These are phyloP conservation scores for Ctenomys sociabilis DNA, from an alignment of 2,113 vertebrate species.

Conservation along the genomic window DNA sequence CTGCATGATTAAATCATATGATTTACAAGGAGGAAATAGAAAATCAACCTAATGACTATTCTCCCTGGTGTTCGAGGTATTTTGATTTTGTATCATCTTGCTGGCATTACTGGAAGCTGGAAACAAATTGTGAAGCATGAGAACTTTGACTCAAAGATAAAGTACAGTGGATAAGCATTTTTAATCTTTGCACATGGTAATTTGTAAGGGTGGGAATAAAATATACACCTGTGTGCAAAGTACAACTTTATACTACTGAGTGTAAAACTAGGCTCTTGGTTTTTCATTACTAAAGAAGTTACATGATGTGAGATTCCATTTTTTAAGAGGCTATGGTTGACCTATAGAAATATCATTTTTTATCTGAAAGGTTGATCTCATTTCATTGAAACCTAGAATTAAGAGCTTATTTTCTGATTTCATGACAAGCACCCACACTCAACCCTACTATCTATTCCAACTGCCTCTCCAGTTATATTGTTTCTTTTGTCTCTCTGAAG, in stretches of 20 bases:
- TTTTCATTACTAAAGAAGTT: background rate
- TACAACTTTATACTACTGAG: background rate
- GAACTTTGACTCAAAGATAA: background rate
- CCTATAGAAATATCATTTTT: background rate
- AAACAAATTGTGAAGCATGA: background rate
- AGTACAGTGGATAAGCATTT: background rate
- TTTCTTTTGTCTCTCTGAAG: background rate
- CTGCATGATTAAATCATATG: background rate
- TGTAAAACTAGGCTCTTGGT: background rate
- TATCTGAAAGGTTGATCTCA: background rate
- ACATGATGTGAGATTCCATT: background rate
- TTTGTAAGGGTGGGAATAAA: background rate
- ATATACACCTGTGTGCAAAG: background rate
- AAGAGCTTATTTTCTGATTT: constrained; percentile 19
- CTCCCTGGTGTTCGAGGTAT: background rate
- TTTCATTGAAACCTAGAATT: constrained; percentile 29
- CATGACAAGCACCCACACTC: background rate
- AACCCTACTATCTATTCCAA: background rate
- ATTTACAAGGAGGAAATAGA: background rate
- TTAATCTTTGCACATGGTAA: background rate
- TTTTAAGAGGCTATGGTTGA: background rate
- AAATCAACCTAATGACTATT: background rate
- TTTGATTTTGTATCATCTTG: constrained; percentile 38
- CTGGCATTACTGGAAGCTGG: constrained; percentile 6
- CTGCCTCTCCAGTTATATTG: background rate